A percentile compares a stretch with the other conserved stretches of the same genome.
phyloP scores from a whole-genome alignment of 2,888 invertebrate species.

The Polia nebulosa region DNA sequence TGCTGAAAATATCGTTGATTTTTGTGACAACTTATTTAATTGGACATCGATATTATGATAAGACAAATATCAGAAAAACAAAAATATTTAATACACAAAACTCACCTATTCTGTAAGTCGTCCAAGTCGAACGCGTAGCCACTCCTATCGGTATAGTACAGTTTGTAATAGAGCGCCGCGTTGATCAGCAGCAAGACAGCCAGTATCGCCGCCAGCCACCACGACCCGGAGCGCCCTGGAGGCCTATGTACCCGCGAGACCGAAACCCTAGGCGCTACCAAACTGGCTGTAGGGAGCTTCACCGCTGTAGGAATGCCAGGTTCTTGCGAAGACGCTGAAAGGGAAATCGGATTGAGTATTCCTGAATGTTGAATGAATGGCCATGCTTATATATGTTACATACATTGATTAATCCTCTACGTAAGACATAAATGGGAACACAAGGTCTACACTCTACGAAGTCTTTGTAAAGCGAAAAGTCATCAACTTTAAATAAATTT shows the following conservation, averaged over 20 bases:
- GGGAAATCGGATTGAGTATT: not conserved
- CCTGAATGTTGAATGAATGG: not conserved
- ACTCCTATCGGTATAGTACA: slow-evolving; percentile 93
- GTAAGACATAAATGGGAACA: slow-evolving; percentile 33
- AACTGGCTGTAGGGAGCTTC: slow-evolving; percentile 28
- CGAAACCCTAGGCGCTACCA: slow-evolving; percentile 26
- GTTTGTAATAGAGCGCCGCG: slow-evolving; percentile 95
- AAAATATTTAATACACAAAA: not conserved
- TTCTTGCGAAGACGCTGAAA: slow-evolving; percentile 40
- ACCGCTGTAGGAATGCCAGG: slow-evolving; percentile 45
- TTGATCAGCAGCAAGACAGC: slow-evolving; percentile 91
- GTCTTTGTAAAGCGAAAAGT: slow-evolving; percentile 56
- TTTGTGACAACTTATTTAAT: not conserved
- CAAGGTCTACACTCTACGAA: slow-evolving; percentile 38
- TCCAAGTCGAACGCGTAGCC: slow-evolving; percentile 63
- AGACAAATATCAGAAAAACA: not conserved
- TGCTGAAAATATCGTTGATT: slow-evolving; percentile 5
- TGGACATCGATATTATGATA: not conserved
- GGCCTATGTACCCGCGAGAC: slow-evolving; percentile 31
- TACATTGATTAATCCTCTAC: slow-evolving; percentile 40
- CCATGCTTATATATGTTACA: slow-evolving; percentile 41
- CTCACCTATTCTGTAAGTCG: slow-evolving; percentile 75
- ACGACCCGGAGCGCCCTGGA: slow-evolving; percentile 67
- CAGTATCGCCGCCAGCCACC: slow-evolving; percentile 92
- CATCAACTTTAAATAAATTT: slow-evolving; percentile 12